Evolutionary conservation across 2,113 vertebrate genomes (phyloP).

Genomic region (Rousettus leschenaultii): DNA sequence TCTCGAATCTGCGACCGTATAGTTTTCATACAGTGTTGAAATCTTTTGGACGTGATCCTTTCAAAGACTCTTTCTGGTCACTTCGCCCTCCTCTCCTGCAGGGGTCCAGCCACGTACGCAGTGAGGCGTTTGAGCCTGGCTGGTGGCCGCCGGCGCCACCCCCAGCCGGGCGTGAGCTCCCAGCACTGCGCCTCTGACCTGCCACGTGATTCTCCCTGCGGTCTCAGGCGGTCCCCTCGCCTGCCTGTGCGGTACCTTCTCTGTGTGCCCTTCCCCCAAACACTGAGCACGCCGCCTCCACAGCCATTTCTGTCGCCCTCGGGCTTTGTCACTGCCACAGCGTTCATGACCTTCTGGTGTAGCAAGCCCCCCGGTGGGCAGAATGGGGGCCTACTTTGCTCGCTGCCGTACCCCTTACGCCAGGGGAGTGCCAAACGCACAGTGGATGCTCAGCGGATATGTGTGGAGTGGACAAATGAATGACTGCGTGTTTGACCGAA

Average conservation of each 20-base stretch:
- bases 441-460: background rate
- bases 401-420: background rate
- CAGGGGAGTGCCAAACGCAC: too few relatives aligned
- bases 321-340: background rate
- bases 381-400: too few relatives aligned
- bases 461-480: too few relatives aligned
- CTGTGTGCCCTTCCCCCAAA: background rate
- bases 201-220: background rate
- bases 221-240: fast-evolving
- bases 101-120: fast-evolving
- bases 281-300: background rate
- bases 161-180: background rate
- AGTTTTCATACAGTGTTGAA: background rate
- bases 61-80: background rate
- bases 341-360: background rate
- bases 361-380: background rate
- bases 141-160: too few relatives aligned
- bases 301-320: background rate
- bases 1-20: background rate
- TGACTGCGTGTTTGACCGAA: background rate
- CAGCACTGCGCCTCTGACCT: fast-evolving
- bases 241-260: background rate
- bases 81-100: background rate
- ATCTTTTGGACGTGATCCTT: background rate
- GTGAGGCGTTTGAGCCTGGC: background rate